phyloP scores from a whole-genome alignment of 1,140 invertebrate species.

The Telenomus remus region DNA sequence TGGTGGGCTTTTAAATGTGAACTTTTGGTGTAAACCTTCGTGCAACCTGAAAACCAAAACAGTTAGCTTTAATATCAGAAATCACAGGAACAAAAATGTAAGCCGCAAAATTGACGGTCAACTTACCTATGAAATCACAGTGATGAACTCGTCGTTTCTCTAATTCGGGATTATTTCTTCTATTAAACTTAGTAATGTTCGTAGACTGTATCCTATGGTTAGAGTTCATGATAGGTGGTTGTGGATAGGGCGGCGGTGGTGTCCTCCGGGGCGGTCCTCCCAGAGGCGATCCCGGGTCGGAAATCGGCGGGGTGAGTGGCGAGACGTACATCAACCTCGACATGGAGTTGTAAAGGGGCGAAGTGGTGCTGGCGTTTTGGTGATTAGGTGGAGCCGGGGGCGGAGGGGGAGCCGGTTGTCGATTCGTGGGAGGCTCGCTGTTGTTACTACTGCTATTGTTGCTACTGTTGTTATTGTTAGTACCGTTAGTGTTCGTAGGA shows the following conservation, averaged over 20 bases:
- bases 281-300: slow-evolving; percentile 87
- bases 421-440: slow-evolving; percentile 64
- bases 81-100: neutral
- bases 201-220: slow-evolving; percentile 70
- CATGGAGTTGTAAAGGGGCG: slow-evolving; percentile 72
- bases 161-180: slow-evolving; percentile 95
- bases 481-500: slow-evolving; percentile 52
- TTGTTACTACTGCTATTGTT: slow-evolving; percentile 63
- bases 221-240: slow-evolving; percentile 69
- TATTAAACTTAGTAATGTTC: slow-evolving; percentile 84
- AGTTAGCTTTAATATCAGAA: neutral
- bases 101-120: too few species aligned
- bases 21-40: slow-evolving; percentile 99
- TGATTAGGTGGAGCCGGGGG: slow-evolving; percentile 63
- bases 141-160: slow-evolving; percentile 96
- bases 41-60: slow-evolving; percentile 85
- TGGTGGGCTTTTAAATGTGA: slow-evolving; percentile 99
- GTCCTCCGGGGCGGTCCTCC: slow-evolving; percentile 76
- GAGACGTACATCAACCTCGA: slow-evolving; percentile 84
- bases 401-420: slow-evolving; percentile 55
- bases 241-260: slow-evolving; percentile 79
- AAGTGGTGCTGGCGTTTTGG: slow-evolving; percentile 69
- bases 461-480: slow-evolving; percentile 56
- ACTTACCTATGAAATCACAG: slow-evolving; percentile 94
- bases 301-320: slow-evolving; percentile 87